Conservation (phyloP, 1,140 invertebrate species). For the Papilio glaucus region DNA sequence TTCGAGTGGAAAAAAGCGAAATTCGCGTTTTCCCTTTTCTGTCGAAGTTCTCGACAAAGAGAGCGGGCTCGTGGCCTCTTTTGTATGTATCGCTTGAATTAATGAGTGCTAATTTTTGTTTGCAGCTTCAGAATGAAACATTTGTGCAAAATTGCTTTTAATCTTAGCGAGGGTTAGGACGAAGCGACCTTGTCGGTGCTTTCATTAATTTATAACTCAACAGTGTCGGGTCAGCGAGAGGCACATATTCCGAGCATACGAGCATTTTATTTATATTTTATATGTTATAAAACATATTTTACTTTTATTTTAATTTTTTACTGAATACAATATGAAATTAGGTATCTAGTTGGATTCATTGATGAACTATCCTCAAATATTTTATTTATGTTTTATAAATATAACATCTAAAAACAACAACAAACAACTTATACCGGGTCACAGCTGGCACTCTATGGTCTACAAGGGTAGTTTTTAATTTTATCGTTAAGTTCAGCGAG, state of each 20-base stretch:
- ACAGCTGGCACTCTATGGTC: no score
- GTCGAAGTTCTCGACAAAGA: conserved; percentile 33
- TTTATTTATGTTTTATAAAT: no score
- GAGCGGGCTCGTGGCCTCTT: conserved; percentile 1
- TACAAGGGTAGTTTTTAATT: no score
- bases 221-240: not conserved
- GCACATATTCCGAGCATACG: not conserved
- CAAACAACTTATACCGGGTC: no score
- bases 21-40: conserved; percentile 35
- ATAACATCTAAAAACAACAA: no score
- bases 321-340: no score
- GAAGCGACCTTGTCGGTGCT: not conserved
- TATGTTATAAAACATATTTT: no score
- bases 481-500: no score
- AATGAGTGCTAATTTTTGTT: conserved; percentile 35
- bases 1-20: conserved; percentile 32
- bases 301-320: no score
- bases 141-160: conserved; percentile 29
- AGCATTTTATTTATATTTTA: not conserved
- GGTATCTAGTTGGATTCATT: no score
- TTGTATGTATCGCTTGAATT: conserved; percentile 35
- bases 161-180: not conserved
- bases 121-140: conserved; percentile 26
- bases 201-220: conserved; percentile 1
- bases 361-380: no score